Conservation (phyloP, 2,113 vertebrate genomes). For the Psammodynastes pulverulentus region DNA sequence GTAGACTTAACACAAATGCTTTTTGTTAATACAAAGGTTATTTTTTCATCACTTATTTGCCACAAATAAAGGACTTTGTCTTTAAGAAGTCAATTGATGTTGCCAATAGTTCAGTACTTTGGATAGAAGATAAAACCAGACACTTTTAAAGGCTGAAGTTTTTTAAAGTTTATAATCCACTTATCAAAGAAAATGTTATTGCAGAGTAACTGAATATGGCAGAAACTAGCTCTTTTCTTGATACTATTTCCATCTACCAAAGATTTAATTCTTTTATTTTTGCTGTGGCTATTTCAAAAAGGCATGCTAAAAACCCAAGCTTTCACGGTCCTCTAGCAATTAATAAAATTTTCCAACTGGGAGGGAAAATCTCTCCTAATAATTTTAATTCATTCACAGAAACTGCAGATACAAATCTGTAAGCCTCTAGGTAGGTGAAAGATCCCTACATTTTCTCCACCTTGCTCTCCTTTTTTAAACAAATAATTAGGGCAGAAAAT, state of each 20-base stretch:
- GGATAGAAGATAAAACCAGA: neutral
- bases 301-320: neutral
- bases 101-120: neutral
- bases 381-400: neutral
- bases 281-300: neutral
- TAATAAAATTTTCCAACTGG: neutral
- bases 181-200: neutral
- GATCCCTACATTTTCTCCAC: neutral
- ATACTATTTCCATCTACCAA: neutral
- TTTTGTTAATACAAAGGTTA: neutral
- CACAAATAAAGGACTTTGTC: neutral
- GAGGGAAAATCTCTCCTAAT: neutral
- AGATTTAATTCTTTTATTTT: neutral
- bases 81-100: neutral
- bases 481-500: neutral
- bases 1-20: neutral
- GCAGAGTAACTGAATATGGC: neutral
- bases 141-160: neutral
- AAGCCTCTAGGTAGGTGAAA: neutral
- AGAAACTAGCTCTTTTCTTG: neutral
- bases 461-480: neutral
- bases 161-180: neutral
- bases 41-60: neutral
- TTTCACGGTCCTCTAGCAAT: neutral
- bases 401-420: neutral